Evolutionary conservation across 2,113 vertebrate genomes (phyloP), one percentile per base, ranked within the genome.

Genomic region (Hydropotes inermis): DNA sequence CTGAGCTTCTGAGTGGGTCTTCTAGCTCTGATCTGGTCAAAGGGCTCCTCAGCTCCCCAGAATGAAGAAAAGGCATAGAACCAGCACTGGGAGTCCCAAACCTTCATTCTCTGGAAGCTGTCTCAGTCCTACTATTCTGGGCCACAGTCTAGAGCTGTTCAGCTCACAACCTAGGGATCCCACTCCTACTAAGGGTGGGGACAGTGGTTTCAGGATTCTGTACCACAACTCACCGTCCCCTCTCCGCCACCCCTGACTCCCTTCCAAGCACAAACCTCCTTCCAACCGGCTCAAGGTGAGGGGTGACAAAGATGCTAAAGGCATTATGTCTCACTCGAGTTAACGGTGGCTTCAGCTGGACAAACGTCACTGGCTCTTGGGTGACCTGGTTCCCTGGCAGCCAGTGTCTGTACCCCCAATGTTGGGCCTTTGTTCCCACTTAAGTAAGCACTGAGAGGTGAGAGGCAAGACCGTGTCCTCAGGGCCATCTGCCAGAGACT

Each of bases 31-130:
- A 50, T 78, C 81, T 47, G 23, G 64, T 82, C 45, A 64, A 5
- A 93, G 67, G 60, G n/a, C 30, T 64, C 17, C 45, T 16, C 79
- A 25, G 25, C 23, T 47, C 87, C 89, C 78, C 43, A 10, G 61
- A 67, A 76, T 28, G 47, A 94, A 95, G 60, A 95, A 60, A 87
- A 97, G 86, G 91, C 84, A 95, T 64, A 95, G 91, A 93, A 91
- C 45, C 61, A 85, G 61, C 57, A 54, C 19, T 54, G 6, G 67
- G 64, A 93, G 74, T 95, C 88, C 52, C 82, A 47, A 60, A 84
- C 89, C 93, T 98, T 98, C 98, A 95, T 98, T 97, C 36, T 91
- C 89, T 79, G 36, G 25, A 84, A 76, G 45, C 52, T 55, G 17
- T 85, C 70, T 81, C 52, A 61, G 85, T 52, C 81, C 78, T 82